phyloP scores from a whole-genome alignment of 1,140 invertebrate species.

The Drosophila malerkotliana region DNA sequence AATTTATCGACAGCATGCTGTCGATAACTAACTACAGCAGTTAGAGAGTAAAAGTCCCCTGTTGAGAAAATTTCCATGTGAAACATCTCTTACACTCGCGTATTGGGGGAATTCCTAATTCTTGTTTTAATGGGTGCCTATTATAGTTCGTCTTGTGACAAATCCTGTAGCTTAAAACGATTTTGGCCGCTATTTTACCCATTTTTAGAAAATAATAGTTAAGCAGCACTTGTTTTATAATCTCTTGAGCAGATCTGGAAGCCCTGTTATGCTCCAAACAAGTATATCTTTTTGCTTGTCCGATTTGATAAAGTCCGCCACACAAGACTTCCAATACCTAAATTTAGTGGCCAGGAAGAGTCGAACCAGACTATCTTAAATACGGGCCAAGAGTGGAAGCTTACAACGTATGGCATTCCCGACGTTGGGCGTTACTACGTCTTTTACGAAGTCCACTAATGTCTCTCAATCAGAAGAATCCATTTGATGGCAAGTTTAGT shows the following conservation, averaged over 20 bases:
- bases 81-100: background rate
- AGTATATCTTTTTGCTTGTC: background rate
- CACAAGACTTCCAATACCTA: slow-evolving; percentile 4
- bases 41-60: slow-evolving; percentile 10
- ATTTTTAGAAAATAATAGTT: slow-evolving; percentile 1
- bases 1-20: slow-evolving; percentile 1
- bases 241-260: background rate
- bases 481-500: background rate
- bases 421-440: too few species aligned
- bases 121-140: background rate
- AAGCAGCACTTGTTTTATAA: background rate
- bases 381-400: too few species aligned
- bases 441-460: too few species aligned
- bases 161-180: too few species aligned
- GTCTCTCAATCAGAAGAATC: background rate
- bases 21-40: background rate
- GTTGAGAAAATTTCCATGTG: background rate
- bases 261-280: background rate
- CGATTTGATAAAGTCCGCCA: background rate
- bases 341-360: slow-evolving; percentile 5
- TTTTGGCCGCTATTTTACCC: background rate
- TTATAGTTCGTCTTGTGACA: background rate
- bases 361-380: background rate
- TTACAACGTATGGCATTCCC: too few species aligned
- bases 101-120: slow-evolving; percentile 1